Base-by-base conservation (phyloP, 1,140 invertebrate species). In the Nephotettix cincticeps region DNA sequence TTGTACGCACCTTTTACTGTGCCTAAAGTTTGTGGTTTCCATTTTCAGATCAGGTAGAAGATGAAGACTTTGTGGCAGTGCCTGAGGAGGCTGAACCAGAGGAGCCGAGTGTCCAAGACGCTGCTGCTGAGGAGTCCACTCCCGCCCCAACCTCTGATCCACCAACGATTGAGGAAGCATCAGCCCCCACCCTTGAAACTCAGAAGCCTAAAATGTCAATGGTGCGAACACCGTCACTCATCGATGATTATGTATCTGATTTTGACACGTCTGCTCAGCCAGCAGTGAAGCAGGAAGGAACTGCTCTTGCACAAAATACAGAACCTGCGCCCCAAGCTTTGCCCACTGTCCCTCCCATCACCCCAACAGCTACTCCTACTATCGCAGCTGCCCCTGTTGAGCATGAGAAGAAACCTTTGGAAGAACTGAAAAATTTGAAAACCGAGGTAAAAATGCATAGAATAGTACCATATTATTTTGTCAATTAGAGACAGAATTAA, bases 191-290 rank as follows among this genome's bases (percentile, higher is more conserved):
- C n/a, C 14, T 32, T 3, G 4, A 6, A 25, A 17, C 21, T 11
- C 11, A 63, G 4, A 27, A 27, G 1, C 27, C n/a, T 4, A 23
- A 51, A n/a, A 23, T 30, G 1, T 13, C 64, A 27, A 43, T 43
- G 64, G 19, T 45, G 17, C 32, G 25, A 1, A 67, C 64, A 1
- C 64, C 64, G 32, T 67, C 64, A 1, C 32, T 67, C n/a, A 67
- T 67, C 25, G 64, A 67, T 17, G 64, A 67, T 25, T 67, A 67
- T 21, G 23, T 67, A 1, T 69, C 56, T 17, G 47, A 69, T 1
- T 29, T 56, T 32, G 51, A 69, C 29, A n/a, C 47, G 43, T 17
- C 23, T 21, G 43, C 13, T 28, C 17, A 11, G 23, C 17, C 32
- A 2, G 11, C 28, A 1, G 68, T 36, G 0, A 25, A 61, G 19